Percentiles rank a stretch among this genome's conserved stretches.
phyloP scores from a whole-genome alignment of 2,797 vertebrate species.

The Hydrolagus colliei region DNA sequence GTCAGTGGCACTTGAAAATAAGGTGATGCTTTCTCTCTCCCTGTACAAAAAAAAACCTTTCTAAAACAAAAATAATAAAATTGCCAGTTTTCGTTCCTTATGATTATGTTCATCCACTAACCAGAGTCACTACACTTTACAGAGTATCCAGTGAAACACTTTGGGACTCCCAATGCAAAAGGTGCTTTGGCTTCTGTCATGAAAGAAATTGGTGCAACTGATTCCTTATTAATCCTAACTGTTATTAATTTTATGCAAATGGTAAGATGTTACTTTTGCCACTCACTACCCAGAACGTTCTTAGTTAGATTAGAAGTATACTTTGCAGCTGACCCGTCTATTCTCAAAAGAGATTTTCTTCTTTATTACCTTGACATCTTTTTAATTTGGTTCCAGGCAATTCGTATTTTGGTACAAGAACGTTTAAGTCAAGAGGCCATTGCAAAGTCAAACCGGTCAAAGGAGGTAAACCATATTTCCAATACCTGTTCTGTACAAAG shows the following conservation, averaged over 20 bases:
- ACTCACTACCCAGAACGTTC: neutral
- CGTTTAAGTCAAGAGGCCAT: conserved; percentile 84
- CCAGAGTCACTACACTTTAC: too few relatives aligned
- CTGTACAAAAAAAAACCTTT: too few relatives aligned
- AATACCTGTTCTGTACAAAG: neutral
- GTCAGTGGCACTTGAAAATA: too few relatives aligned
- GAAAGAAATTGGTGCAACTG: conserved; percentile 1
- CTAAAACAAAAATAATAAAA: too few relatives aligned
- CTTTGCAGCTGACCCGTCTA: neutral
- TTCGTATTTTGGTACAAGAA: conserved; percentile 90
- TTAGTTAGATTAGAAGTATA: neutral
- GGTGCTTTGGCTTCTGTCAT: neutral
- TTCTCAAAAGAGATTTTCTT: neutral
- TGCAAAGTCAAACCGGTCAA: conserved; percentile 73
- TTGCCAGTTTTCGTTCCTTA: too few relatives aligned
- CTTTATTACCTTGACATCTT: neutral
- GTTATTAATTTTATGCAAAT: neutral
- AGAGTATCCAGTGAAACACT: too few relatives aligned
- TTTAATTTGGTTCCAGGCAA: conserved; percentile 61
- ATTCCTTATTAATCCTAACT: neutral
- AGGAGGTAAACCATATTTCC: conserved; percentile 64
- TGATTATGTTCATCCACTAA: too few relatives aligned
- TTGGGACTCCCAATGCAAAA: too few relatives aligned
- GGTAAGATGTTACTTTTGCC: neutral
- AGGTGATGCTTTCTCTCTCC: too few relatives aligned